These are phyloP conservation scores for Mormyrus iriodes DNA, from an alignment of 2,113 vertebrate genomes.

Conservation along the genomic window DNA sequence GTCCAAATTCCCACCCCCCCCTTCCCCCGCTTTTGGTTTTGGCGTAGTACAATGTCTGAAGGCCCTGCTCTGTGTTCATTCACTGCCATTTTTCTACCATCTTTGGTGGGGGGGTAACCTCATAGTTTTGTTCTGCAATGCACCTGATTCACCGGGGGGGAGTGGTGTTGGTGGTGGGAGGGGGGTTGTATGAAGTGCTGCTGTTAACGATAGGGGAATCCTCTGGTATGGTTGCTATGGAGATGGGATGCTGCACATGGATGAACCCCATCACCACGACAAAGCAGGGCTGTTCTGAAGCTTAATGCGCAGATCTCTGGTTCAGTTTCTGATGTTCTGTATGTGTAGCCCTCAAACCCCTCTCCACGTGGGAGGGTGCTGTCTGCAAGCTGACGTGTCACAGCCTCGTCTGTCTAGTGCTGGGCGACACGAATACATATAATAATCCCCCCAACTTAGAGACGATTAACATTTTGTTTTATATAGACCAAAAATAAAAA, in stretches of 20 bases:
- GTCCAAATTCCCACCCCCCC: not conserved
- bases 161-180: too few relatives aligned
- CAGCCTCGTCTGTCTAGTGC: not conserved
- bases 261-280: not conserved
- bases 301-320: not conserved
- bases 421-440: not conserved
- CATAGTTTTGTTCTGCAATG: not conserved
- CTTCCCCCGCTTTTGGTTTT: not conserved
- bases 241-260: not conserved
- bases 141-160: not conserved
- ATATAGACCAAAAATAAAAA: not conserved
- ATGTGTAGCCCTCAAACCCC: not conserved
- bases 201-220: not conserved
- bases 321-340: not conserved
- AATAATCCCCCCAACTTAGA: not conserved
- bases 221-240: not conserved
- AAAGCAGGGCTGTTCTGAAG: not conserved
- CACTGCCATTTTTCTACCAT: not conserved
- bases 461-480: not conserved
- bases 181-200: not conserved
- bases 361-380: not conserved
- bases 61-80: not conserved
- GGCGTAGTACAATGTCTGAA: not conserved
- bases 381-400: not conserved
- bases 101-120: not conserved